Evolutionary conservation across 1,140 invertebrate genomes (phyloP).

Genomic region (Leptoteleia sp.): DNA sequence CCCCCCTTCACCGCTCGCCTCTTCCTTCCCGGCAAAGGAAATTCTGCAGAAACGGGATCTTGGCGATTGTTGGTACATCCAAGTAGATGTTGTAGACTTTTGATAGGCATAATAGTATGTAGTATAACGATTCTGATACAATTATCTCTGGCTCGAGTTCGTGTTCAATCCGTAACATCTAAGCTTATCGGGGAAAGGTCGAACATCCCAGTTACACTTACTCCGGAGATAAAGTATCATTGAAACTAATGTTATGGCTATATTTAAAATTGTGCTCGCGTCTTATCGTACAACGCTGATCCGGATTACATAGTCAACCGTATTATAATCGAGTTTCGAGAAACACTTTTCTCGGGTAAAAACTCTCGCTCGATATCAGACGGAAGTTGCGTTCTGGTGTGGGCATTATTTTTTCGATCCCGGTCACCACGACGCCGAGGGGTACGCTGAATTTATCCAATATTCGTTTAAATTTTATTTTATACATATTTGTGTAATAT

Average conservation of each 20-base stretch:
- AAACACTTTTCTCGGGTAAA: conserved; percentile 32
- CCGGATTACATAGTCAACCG: conserved; percentile 65
- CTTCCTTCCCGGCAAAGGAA: no score
- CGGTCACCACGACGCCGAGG: no score
- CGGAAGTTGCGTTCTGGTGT: conserved; percentile 3
- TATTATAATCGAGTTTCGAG: conserved; percentile 52
- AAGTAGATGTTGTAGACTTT: conserved; percentile 65
- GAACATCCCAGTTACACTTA: conserved; percentile 78
- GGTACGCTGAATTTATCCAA: no score
- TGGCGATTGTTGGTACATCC: conserved; percentile 3
- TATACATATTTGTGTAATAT: no score
- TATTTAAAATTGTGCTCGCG: conserved; percentile 73
- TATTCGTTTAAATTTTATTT: no score
- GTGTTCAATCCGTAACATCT: conserved; percentile 66
- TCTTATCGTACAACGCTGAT: conserved; percentile 68
- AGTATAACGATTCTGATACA: conserved; percentile 66
- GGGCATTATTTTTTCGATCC: conserved; percentile 1
- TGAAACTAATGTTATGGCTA: conserved; percentile 76
- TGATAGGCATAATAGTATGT: conserved; percentile 65
- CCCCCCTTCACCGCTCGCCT: no score
- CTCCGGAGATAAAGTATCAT: conserved; percentile 75
- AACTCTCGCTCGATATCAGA: conserved; percentile 8
- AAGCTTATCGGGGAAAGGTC: conserved; percentile 78
- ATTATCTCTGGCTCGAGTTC: conserved; percentile 69
- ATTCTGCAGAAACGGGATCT: conserved; percentile 9